These are phyloP conservation scores for Agriotes lineatus DNA, from an alignment of 2,888 invertebrate genomes.

Conservation along the genomic window DNA sequence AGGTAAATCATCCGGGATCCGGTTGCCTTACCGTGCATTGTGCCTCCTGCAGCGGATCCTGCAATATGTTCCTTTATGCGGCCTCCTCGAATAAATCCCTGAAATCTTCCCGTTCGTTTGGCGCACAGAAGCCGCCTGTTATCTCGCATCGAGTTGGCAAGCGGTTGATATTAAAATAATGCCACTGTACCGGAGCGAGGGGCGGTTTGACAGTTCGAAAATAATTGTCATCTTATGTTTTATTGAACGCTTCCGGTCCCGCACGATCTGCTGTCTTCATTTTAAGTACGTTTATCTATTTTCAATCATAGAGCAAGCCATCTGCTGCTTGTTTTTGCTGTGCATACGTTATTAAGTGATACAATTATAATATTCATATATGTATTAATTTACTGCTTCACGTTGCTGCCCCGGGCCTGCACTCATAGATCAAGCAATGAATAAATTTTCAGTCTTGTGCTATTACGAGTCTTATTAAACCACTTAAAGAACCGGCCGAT, in stretches of 20 bases:
- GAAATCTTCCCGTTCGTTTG: no score
- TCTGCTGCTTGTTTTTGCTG: slow-evolving; percentile 28
- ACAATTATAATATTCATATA: slow-evolving; percentile 51
- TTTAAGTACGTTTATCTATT: slow-evolving; percentile 24
- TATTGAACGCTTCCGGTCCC: slow-evolving; percentile 20
- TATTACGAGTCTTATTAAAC: slow-evolving; percentile 1
- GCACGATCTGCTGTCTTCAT: slow-evolving; percentile 9
- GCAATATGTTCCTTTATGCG: background rate
- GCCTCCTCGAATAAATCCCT: no score
- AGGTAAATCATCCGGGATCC: slow-evolving; percentile 20
- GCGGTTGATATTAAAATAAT: background rate
- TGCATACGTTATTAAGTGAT: slow-evolving; percentile 37
- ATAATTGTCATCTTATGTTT: slow-evolving; percentile 24
- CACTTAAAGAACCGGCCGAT: background rate
- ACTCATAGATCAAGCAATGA: slow-evolving; percentile 47
- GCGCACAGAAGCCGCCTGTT: no score
- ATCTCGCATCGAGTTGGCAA: background rate
- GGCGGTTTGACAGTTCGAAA: slow-evolving; percentile 14
- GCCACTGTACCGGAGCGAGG: background rate
- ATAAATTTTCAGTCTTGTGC: slow-evolving; percentile 42
- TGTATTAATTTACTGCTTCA: slow-evolving; percentile 47
- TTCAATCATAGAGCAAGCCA: slow-evolving; percentile 28
- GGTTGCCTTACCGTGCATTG: slow-evolving; percentile 28
- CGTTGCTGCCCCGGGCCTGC: slow-evolving; percentile 35
- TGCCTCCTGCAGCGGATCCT: slow-evolving; percentile 35